Conservation (phyloP, 2,888 invertebrate genomes). For the Archips xylosteana region DNA sequence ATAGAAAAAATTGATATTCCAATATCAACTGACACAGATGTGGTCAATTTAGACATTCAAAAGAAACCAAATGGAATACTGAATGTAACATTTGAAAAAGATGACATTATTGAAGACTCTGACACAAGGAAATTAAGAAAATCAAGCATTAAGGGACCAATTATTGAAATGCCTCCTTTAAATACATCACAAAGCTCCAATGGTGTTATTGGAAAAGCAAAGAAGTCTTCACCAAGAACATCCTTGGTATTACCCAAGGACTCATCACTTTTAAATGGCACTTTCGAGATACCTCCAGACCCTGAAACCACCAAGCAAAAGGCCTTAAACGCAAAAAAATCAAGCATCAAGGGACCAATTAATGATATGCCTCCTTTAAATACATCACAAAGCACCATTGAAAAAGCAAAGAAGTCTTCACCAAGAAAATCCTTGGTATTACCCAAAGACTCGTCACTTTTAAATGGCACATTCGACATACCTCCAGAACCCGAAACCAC, state of each 20-base stretch:
- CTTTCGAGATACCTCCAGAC: slow-evolving; percentile 37
- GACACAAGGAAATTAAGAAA: slow-evolving; percentile 9
- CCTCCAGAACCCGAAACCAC: slow-evolving; percentile 40
- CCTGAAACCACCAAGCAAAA: slow-evolving; percentile 39
- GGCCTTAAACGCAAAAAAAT: slow-evolving; percentile 53
- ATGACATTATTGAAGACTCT: slow-evolving; percentile 5
- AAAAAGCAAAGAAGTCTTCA: too few relatives aligned
- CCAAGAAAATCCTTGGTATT: too few relatives aligned
- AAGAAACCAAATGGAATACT: slow-evolving; percentile 31
- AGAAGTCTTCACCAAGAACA: slow-evolving; percentile 22
- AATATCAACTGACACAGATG: neutral
- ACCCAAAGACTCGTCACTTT: neutral
- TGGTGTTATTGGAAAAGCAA: slow-evolving; percentile 7
- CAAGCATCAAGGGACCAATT: too few relatives aligned
- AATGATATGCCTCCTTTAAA: too few relatives aligned
- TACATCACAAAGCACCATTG: too few relatives aligned
- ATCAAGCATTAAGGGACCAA: slow-evolving; percentile 9
- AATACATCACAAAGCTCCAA: slow-evolving; percentile 5
- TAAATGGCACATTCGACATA: slow-evolving; percentile 36
- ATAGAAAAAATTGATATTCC: slow-evolving; percentile 47
- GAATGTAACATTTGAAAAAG: slow-evolving; percentile 56
- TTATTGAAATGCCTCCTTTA: neutral
- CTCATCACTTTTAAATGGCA: slow-evolving; percentile 19
- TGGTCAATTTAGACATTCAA: slow-evolving; percentile 10
- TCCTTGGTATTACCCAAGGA: neutral